phyloP scores from a whole-genome alignment of 1,140 invertebrate genomes.

The Aporrectodea caliginosa region DNA sequence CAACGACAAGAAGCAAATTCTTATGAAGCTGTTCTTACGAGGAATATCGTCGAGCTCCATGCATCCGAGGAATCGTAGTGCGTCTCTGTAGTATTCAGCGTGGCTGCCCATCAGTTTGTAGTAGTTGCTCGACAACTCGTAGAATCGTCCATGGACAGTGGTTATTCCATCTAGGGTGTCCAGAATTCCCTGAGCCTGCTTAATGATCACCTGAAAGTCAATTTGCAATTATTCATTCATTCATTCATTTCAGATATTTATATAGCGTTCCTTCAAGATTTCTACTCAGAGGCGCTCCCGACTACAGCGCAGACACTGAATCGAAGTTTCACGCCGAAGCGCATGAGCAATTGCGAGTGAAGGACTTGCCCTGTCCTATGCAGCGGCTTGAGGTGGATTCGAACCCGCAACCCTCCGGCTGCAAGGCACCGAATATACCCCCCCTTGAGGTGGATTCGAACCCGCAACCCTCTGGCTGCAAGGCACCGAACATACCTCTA shows the following conservation, averaged over 20 bases:
- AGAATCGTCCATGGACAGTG: conserved; percentile 89
- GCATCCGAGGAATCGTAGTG: conserved; percentile 91
- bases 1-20: no score
- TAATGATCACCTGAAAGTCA: conserved; percentile 70
- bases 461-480: no score
- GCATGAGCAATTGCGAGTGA: not conserved
- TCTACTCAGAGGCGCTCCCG: conserved; percentile 9
- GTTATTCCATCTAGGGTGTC: conserved; percentile 88
- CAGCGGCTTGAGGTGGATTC: not conserved
- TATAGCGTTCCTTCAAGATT: no score
- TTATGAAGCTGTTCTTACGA: no score
- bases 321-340: not conserved
- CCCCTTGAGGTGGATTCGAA: no score
- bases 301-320: not conserved
- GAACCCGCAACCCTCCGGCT: no score
- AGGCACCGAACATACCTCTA: no score
- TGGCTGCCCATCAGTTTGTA: conserved; percentile 81
- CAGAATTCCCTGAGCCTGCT: conserved; percentile 79
- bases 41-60: conserved; percentile 69
- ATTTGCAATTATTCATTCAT: conserved; percentile 22
- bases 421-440: no score
- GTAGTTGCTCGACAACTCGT: conserved; percentile 87
- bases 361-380: not conserved
- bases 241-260: no score
- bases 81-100: conserved; percentile 89